phyloP scores from a whole-genome alignment of 2,797 vertebrate species.

The Anisognathus igniventris region DNA sequence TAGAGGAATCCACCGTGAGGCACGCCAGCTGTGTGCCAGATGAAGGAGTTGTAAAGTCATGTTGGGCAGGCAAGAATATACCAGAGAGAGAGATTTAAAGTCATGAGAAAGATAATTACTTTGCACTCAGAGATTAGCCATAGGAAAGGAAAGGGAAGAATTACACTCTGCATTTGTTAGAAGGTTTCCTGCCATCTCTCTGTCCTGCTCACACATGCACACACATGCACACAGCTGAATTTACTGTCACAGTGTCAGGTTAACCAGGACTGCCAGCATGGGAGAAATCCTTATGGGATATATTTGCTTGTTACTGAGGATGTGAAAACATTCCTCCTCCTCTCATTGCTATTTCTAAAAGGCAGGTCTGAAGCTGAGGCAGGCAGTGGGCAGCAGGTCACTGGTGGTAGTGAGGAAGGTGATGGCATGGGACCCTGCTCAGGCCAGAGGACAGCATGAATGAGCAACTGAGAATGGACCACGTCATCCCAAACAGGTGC shows the following conservation, averaged over 20 bases:
- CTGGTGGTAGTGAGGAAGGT: background rate
- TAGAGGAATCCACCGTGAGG: constrained; percentile 64
- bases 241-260: constrained; percentile 11
- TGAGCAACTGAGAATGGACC: background rate
- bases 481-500: background rate
- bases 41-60: constrained; percentile 67
- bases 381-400: background rate
- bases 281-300: background rate
- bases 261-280: background rate
- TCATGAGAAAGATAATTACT: constrained; percentile 70
- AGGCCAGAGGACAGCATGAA: background rate
- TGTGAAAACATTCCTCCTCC: background rate
- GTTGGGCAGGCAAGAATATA: constrained; percentile 59
- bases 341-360: background rate
- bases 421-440: background rate
- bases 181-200: background rate
- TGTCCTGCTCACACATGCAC: background rate
- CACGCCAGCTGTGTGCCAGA: constrained; percentile 70
- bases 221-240: constrained; percentile 29
- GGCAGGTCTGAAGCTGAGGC: background rate
- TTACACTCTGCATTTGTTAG: constrained; percentile 37
- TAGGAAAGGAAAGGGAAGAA: constrained; percentile 6
- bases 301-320: background rate
- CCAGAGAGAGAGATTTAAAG: constrained; percentile 70
- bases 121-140: constrained; percentile 57